Evolutionary conservation across 2,113 vertebrate species (phyloP).

Genomic region (Apodemus sylvaticus): DNA sequence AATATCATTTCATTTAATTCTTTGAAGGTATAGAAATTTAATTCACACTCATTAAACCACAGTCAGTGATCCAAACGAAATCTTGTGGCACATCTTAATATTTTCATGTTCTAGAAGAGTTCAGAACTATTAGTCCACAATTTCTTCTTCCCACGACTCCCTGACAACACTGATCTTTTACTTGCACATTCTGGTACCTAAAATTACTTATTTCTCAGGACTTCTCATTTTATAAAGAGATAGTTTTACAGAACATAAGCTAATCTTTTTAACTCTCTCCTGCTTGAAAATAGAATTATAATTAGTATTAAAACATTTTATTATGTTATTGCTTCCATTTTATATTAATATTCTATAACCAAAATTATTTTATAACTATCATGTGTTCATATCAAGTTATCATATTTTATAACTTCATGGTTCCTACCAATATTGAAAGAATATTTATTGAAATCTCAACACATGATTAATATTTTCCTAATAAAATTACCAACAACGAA

Average conservation of each 20-base stretch:
- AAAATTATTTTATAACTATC: not conserved
- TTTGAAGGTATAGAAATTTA: constrained; percentile 20
- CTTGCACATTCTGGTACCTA: not conserved
- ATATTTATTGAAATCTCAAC: not conserved
- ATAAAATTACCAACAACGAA: not conserved
- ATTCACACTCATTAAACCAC: not conserved
- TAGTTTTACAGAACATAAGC: not conserved
- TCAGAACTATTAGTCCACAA: not conserved
- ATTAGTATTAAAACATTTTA: not conserved
- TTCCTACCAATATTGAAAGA: not conserved
- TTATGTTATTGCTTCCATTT: not conserved
- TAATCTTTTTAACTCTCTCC: not conserved
- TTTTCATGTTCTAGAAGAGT: not conserved
- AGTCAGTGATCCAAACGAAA: not conserved
- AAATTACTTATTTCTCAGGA: not conserved
- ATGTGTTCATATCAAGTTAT: too few species aligned
- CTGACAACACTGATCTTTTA: not conserved
- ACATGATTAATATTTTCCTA: not conserved
- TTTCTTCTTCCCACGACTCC: not conserved
- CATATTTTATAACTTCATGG: too few species aligned
- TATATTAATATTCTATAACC: not conserved
- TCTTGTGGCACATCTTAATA: not conserved
- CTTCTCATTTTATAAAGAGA: not conserved
- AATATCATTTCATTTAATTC: not conserved
- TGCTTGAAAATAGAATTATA: not conserved